Base-by-base conservation (phyloP, 2,888 invertebrate species). In the Ctena decussata region DNA sequence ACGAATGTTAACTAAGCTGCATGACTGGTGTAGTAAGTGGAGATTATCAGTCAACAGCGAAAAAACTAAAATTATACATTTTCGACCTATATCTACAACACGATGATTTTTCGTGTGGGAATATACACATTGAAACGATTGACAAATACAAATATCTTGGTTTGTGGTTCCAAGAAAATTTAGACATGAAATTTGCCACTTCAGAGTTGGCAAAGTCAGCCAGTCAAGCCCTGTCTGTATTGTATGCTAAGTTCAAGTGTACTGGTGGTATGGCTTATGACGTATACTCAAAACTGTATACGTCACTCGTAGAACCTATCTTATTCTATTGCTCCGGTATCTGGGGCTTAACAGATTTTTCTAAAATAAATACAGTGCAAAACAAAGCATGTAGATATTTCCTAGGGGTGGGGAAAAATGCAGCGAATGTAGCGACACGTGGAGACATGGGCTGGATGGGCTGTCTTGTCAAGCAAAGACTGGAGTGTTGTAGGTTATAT, bases 181-280 rank as follows among this genome's bases (percentile, higher is more conserved):
- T n/a, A n/a, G n/a, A n/a, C n/a, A n/a, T n/a, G n/a, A n/a, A n/a
- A n/a, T n/a, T n/a, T n/a, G n/a, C n/a, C n/a, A n/a, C n/a, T n/a
- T n/a, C n/a, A n/a, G n/a, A n/a, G n/a, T n/a, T n/a, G n/a, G n/a
- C n/a, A n/a, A n/a, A n/a, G n/a, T n/a, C n/a, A n/a, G n/a, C n/a
- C n/a, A n/a, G n/a, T n/a, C n/a, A n/a, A n/a, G n/a, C n/a, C n/a
- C 30, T 60, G 11, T 24, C 60, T n/a, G 49, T 49, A 15, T 5
- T 49, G 21, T 49, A 49, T 49, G 49, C 49, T 8, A 60, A 60
- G 49, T 60, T 60, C 32, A 57, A 57, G 15, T 30, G 37, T 41
- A 39, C 53, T 24, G 82, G 82, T 30, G 77, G 77, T 35, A 77
- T 77, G 82, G 18, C 72, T 21, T 82, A 73, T 37, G 77, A 73